Conservation (phyloP, 2,888 invertebrate genomes). For the Caenorhabditis wallacei region DNA sequence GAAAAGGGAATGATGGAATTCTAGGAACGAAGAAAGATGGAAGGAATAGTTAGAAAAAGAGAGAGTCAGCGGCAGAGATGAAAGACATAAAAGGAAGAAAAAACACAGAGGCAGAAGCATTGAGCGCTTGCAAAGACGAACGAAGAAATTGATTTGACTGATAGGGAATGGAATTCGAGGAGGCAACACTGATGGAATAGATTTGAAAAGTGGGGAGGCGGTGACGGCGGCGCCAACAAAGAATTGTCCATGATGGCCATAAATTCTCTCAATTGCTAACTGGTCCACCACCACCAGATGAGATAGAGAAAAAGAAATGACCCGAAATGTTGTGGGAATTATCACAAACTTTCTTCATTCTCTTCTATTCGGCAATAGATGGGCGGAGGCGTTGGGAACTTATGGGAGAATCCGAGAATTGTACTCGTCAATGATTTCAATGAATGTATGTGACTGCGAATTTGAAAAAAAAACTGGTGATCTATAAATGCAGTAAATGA, state of each 20-base stretch:
- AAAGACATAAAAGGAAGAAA: constrained; percentile 25
- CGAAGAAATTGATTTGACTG: constrained; percentile 32
- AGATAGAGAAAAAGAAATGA: constrained; percentile 30
- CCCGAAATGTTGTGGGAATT: constrained; percentile 49
- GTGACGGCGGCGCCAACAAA: constrained; percentile 48
- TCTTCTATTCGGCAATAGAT: background rate
- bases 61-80: constrained; percentile 21
- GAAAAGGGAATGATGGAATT: constrained; percentile 28
- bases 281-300: constrained; percentile 46
- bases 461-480: background rate
- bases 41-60: background rate
- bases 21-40: constrained; percentile 1
- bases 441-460: background rate
- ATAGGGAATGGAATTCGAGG: constrained; percentile 23
- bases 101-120: background rate
- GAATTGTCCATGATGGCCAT: constrained; percentile 54
- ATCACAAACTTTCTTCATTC: constrained; percentile 29
- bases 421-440: background rate
- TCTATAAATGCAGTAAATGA: constrained; percentile 28
- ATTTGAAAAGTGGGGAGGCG: constrained; percentile 24
- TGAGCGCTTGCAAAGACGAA: constrained; percentile 27
- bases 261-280: constrained; percentile 53
- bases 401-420: background rate
- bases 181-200: constrained; percentile 32
- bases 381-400: constrained; percentile 27